Evolutionary conservation across 92 coral and sea anemone genomes (phyloP), one percentile per base, ranked within the genome.

Genomic region (Desmophyllum pertusum): DNA sequence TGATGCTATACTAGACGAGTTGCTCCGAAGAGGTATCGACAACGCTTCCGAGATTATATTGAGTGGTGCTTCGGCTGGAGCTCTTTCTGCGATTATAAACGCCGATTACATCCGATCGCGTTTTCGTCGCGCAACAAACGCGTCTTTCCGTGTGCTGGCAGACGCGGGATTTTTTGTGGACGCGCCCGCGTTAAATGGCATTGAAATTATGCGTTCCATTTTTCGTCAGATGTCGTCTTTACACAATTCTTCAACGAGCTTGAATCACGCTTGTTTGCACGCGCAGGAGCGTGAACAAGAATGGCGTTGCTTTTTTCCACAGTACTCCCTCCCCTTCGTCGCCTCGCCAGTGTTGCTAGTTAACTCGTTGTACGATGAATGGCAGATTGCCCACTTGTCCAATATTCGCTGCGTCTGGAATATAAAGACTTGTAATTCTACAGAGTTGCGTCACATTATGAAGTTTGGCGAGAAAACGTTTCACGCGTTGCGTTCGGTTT

Each of bases 51-150:
- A 87, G 21, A 84, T 87, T 36, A 87, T 87, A 43, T 39, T 87
- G 45, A 61, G 70, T 36, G 90, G 83, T 69, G 80, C 80, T 13
- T 86, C 89, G 63, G 89, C 89, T 10, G 89, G 89, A 15, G 89
- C 79, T 37, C 83, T 86, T 10, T 17, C 86, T 30, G 89, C 89
- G 39, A 70, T 86, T 7, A 71, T 86, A 69, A 80, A 86, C 76
- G 81, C 77, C 63, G 87, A 81, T 69, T 75, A 87, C 45, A 77
- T 87, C 42, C 63, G 87, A 27, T 38, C 46, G 45, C 87, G 79
- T 14, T 73, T 87, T 62, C 57, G 67, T 4, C 69, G 65, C 43
- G 63, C 42, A 21, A 62, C 89, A 15, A 62, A 66, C 11, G 87
- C 75, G 39, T 87, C 87, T 18, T 75, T 66, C 33, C 83, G 61